Percentiles rank a stretch among this genome's conserved stretches.
Conservation (phyloP, 2,888 invertebrate species). For the Coelogynopora nodosa region DNA sequence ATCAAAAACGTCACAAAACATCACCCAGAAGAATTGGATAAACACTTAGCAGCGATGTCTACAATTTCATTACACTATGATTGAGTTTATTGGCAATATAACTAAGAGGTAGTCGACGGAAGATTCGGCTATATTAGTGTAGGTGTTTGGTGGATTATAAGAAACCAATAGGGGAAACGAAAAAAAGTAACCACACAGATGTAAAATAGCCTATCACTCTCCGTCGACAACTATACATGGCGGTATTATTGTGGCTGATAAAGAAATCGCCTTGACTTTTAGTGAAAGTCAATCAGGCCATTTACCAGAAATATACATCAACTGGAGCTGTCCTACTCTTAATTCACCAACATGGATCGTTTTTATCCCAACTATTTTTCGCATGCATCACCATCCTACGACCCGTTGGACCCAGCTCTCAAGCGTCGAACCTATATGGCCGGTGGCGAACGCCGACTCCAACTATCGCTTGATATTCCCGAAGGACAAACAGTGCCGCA, state of each 20-base stretch:
- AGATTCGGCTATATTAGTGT: not conserved
- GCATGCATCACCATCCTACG: not conserved
- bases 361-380: constrained; percentile 32
- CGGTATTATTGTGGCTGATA: no score
- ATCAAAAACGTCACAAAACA: no score
- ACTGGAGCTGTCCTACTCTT: no score
- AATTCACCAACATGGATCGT: constrained; percentile 6
- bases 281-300: no score
- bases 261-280: no score
- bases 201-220: no score
- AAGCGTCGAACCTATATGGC: constrained; percentile 3
- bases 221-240: no score
- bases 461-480: constrained; percentile 3
- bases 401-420: not conserved
- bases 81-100: not conserved
- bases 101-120: not conserved
- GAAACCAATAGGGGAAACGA: not conserved
- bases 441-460: not conserved
- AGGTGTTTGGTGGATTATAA: not conserved
- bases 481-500: not conserved
- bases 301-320: no score
- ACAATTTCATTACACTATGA: not conserved
- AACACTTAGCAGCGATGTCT: not conserved
- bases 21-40: no score
- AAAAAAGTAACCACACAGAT: no score